Base-by-base conservation (phyloP, 2,113 vertebrate species). In the Elachura formosa region DNA sequence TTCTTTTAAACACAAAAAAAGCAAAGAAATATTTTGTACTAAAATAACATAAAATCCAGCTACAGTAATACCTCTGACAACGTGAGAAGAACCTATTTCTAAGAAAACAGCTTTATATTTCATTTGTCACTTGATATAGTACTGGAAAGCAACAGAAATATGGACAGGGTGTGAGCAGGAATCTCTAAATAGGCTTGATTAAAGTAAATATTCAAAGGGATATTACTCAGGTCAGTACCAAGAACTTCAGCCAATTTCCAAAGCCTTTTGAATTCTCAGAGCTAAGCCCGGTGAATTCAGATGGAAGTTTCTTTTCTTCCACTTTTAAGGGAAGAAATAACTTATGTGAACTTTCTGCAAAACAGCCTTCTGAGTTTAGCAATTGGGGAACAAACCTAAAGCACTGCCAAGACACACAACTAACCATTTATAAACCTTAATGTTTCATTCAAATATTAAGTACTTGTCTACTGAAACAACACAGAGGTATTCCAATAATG, bases 261-360 rank as follows among this genome's bases (percentile, higher is more conserved):
- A 90, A 58, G 94, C 56, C 86, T 92, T 92, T 89, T 95, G 94
- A 93, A 94, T 93, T 94, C 86, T 75, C 62, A 84, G 55, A 92
- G 79, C 55, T 95, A 92, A 96, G 71, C 72, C 62, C 28, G 2
- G 84, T 94, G 92, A 59, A 96, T 96, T 84, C 73, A 91, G 92
- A 93, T 93, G 82, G 97, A 96, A 96, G 75, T 91, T 90, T 54
- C 82, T 88, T 95, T 94, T 95, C 91, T 97, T 95, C 91, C 63
- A 58, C 69, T 95, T 95, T 96, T 93, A 91, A 95, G 74, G 79
- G 26, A 80, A 87, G 54, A 93, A 96, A 91, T 45, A 88, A 87
- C 34, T 78, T 82, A 80, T 81, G 59, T n/a, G 59, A 96, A 95
- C 94, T 59, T 84, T 92, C 90, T 87, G 61, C 41, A 92, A 88